Evolutionary conservation across 2,888 invertebrate genomes (phyloP), one percentile per base, ranked within the genome.

Genomic region (Volucella bombylans): DNA sequence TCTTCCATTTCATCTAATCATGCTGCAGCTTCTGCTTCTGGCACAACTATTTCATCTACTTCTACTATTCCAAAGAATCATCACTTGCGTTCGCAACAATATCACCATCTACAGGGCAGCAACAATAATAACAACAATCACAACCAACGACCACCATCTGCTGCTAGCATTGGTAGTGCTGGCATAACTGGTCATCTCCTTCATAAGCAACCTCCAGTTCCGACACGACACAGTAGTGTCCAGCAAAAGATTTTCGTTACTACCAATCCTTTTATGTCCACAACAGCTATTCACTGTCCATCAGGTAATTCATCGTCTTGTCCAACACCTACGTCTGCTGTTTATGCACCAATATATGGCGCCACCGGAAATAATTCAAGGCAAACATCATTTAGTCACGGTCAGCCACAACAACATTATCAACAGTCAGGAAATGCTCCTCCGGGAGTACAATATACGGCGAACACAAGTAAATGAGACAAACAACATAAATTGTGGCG

Each of bases 241-340:
- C 92, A 92, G 85, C 92, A 92, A 87, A 92, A 92, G 88, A 92
- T 91, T 86, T 90, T 91, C 87, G 91, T 91, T 65, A 90, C 92
- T n/a, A 91, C 92, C 81, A 92, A 92, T 90, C 92, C 92, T 71
- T 92, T 92, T 82, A 90, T 92, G 87, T 91, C 91, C 82, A 91
- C 91, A 39, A 91, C 91, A 12, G 89, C 91, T 18, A 89, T 91
- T 74, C 90, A 91, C 80, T 91, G 89, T 82, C 89, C 89, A 79
- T 88, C 88, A 39, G 88, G 89, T 76, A 89, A 88, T 67, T 88
- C 90, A 73, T 89, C 89, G 80, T 88, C 89, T 50, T 90, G 90
- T 76, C 90, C 90, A 71, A 90, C 90, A 10, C 90, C 88, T 55
- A 87, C 89, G 15, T 87, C 88, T 31, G 68, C 89, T 74, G 87